Evolutionary conservation across 2,113 vertebrate species (phyloP).

Genomic region (Neofelis nebulosa): DNA sequence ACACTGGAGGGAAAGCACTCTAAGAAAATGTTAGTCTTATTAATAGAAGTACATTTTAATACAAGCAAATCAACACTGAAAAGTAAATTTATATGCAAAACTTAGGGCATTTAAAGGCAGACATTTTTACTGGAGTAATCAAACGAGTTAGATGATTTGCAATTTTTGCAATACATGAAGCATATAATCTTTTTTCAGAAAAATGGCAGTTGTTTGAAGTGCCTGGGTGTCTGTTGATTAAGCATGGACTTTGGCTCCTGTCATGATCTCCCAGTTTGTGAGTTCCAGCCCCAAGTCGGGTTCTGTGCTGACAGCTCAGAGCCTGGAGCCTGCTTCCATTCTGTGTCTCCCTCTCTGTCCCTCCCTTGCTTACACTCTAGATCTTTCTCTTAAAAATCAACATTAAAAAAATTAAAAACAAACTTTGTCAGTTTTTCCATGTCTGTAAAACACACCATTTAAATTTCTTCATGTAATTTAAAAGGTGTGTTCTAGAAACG

Average conservation of each 20-base stretch:
- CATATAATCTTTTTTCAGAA: background rate
- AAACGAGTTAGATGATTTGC: background rate
- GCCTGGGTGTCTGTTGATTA: no score
- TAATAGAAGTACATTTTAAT: background rate
- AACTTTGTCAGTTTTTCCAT: background rate
- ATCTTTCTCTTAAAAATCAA: no score
- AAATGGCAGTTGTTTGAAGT: no score
- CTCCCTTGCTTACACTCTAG: no score
- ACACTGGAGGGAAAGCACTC: background rate
- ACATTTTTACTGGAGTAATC: background rate
- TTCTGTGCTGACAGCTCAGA: no score
- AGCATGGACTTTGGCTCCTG: no score
- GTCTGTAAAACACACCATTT: background rate
- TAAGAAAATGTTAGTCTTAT: constrained; percentile 9
- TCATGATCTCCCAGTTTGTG: no score
- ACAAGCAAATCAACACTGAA: background rate
- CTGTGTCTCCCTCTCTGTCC: no score
- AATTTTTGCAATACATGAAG: background rate
- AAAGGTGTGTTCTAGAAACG: background rate
- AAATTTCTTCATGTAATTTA: background rate
- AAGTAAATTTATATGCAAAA: background rate
- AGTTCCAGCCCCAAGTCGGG: no score
- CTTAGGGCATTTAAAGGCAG: background rate
- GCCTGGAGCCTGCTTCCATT: no score
- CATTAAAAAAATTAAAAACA: no score